Conservation (phyloP, 2,113 vertebrate genomes). For the Myotis lucifugus region DNA sequence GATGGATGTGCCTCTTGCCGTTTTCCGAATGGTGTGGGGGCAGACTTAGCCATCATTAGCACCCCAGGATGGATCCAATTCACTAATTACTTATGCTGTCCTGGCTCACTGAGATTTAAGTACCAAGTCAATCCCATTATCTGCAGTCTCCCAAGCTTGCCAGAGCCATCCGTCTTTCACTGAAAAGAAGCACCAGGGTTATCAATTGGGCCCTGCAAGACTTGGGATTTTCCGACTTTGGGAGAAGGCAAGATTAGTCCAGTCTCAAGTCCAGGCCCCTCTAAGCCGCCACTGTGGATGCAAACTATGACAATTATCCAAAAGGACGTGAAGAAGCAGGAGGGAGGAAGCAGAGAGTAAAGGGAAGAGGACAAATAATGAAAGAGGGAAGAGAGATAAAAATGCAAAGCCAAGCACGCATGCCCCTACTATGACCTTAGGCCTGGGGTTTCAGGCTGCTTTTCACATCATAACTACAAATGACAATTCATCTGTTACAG, state of each 20-base stretch:
- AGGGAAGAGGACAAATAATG: background rate
- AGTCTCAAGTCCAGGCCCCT: conserved; percentile 85
- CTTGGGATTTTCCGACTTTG: conserved; percentile 88
- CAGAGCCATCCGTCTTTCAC: conserved; percentile 89
- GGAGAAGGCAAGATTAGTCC: conserved; percentile 86
- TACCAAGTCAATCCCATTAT: conserved; percentile 98
- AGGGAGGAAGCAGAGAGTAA: conserved; percentile 55
- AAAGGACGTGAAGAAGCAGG: conserved; percentile 73
- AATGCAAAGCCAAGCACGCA: conserved; percentile 17
- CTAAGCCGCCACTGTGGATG: conserved; percentile 85
- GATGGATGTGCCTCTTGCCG: conserved; percentile 88
- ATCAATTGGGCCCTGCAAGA: conserved; percentile 89
- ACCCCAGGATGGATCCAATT: conserved; percentile 95
- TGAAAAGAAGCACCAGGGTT: conserved; percentile 90
- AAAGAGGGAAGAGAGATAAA: conserved; percentile 52
- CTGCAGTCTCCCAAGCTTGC: conserved; percentile 94
- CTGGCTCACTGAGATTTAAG: conserved; percentile 98
- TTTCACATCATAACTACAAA: conserved; percentile 84
- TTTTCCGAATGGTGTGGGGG: conserved; percentile 88
- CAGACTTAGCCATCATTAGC: conserved; percentile 96
- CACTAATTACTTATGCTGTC: conserved; percentile 98
- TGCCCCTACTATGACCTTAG: conserved; percentile 74
- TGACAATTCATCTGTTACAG: conserved; percentile 86
- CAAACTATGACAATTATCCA: conserved; percentile 88
- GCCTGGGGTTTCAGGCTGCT: conserved; percentile 79